Evolutionary conservation across 2,888 invertebrate genomes (phyloP), one percentile per base, ranked within the genome.

Genomic region (Ornithoptera priamus): DNA sequence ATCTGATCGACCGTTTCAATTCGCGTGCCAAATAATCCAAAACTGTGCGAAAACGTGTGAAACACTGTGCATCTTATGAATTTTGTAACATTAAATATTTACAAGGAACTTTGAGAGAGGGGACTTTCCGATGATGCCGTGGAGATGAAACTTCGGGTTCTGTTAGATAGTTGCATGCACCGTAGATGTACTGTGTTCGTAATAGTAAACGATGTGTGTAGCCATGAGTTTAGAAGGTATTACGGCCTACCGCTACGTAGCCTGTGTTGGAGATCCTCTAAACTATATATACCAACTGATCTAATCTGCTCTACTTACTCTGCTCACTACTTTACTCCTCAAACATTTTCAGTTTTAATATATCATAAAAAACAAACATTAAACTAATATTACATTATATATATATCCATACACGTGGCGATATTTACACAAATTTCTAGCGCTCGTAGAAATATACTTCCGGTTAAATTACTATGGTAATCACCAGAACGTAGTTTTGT

Each of bases 151-250:
- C 71, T 57, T 72, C 65, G 70, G 70, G 72, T 75, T 74, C 24
- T 73, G 60, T 73, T 72, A 70, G 77, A 80, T 89, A 90, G 85
- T 81, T 88, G 88, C 88, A 88, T 90, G 89, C 80, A 84, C 80
- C 82, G 77, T 88, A 89, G 88, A 77, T 75, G 82, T 85, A 83
- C 78, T 82, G 85, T 88, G 85, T 87, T 79, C 83, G 82, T 87
- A 77, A 85, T 88, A 88, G 86, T 73, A 80, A 81, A 75, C 76
- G 75, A 79, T 85, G 83, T 88, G 81, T 86, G 85, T 89, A 89
- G 88, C 80, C 82, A 79, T 82, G 74, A 79, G 81, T 82, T 80
- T 81, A 78, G 81, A 75, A 30, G 80, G 80, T 80, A 75, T 67
- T 81, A 80, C 78, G 87, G 85, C 87, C 88, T 88, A 85, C 77